Evolutionary conservation across 1,140 invertebrate genomes (phyloP).

Genomic region (Calephelis nemesis): DNA sequence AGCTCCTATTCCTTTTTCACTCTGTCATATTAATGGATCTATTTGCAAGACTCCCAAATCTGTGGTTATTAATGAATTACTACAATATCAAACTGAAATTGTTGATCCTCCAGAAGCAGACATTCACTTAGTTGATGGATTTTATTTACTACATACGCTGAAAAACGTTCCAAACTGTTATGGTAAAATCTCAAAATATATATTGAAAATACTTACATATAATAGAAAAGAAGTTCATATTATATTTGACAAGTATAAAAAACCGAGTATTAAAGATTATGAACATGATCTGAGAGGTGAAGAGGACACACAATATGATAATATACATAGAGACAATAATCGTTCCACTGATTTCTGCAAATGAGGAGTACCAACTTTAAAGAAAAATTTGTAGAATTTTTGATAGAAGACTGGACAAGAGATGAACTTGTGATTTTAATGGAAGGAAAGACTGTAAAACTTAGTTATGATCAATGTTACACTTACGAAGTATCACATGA

Average conservation of each 20-base stretch:
- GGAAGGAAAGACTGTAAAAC: slow-evolving; percentile 23
- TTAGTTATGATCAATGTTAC: slow-evolving; percentile 27
- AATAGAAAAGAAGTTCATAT: slow-evolving; percentile 28
- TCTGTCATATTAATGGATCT: slow-evolving; percentile 26
- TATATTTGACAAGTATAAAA: slow-evolving; percentile 6
- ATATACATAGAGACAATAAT: slow-evolving; percentile 13
- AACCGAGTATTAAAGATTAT: slow-evolving; percentile 21
- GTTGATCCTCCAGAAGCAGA: slow-evolving; percentile 24
- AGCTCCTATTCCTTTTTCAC: slow-evolving; percentile 21
- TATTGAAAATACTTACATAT: slow-evolving; percentile 27
- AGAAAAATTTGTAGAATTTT: slow-evolving; percentile 26
- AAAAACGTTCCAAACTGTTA: slow-evolving; percentile 24
- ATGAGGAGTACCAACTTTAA: slow-evolving; percentile 23
- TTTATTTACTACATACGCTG: slow-evolving; percentile 27
- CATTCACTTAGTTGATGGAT: slow-evolving; percentile 26
- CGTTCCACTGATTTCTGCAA: slow-evolving; percentile 19
- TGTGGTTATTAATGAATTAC: slow-evolving; percentile 24
- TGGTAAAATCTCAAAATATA: slow-evolving; percentile 27
- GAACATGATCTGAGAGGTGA: slow-evolving; percentile 25
- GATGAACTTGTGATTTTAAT: slow-evolving; percentile 20
- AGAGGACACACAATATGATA: slow-evolving; percentile 10
- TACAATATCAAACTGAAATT: slow-evolving; percentile 23
- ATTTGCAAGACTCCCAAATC: slow-evolving; percentile 26
- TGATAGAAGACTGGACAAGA: slow-evolving; percentile 28
- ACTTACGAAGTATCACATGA: slow-evolving; percentile 22